Evolutionary conservation across 2,113 vertebrate species (phyloP).

Genomic region (Lipotes vexillifer): DNA sequence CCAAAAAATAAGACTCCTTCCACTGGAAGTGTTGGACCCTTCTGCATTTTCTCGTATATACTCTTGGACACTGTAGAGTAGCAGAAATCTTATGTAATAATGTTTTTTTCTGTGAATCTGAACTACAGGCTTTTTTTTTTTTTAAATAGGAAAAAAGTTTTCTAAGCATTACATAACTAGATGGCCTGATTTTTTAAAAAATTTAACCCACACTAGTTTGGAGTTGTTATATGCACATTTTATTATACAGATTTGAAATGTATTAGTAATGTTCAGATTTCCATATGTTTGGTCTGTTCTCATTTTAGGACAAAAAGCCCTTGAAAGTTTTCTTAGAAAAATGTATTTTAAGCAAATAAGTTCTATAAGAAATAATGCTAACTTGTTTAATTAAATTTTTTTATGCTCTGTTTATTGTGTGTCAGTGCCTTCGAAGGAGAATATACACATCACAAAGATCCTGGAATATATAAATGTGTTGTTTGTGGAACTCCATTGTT

Average conservation of each 20-base stretch:
- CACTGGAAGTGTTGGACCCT: constrained; percentile 72
- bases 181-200: not conserved
- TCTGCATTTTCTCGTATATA: constrained; percentile 70
- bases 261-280: constrained; percentile 64
- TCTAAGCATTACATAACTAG: constrained; percentile 45
- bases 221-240: constrained; percentile 45
- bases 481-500: constrained; percentile 92
- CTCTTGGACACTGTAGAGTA: constrained; percentile 21
- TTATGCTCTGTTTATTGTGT: constrained; percentile 70
- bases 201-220: constrained; percentile 29
- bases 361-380: constrained; percentile 21
- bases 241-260: constrained; percentile 62
- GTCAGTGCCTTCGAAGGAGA: constrained; percentile 94
- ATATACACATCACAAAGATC: constrained; percentile 88
- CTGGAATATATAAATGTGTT: constrained; percentile 92
- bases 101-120: constrained; percentile 22
- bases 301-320: constrained; percentile 59
- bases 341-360: constrained; percentile 46
- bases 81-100: constrained; percentile 54
- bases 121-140: not conserved
- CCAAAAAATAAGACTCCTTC: constrained; percentile 76
- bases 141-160: not conserved
- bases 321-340: constrained; percentile 55
- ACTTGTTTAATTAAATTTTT: constrained; percentile 61
- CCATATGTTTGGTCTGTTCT: constrained; percentile 67